Percentiles rank a stretch among this genome's conserved stretches.
These are phyloP conservation scores for Lutjanus erythropterus DNA, from an alignment of 2,113 vertebrate genomes.

Conservation along the genomic window DNA sequence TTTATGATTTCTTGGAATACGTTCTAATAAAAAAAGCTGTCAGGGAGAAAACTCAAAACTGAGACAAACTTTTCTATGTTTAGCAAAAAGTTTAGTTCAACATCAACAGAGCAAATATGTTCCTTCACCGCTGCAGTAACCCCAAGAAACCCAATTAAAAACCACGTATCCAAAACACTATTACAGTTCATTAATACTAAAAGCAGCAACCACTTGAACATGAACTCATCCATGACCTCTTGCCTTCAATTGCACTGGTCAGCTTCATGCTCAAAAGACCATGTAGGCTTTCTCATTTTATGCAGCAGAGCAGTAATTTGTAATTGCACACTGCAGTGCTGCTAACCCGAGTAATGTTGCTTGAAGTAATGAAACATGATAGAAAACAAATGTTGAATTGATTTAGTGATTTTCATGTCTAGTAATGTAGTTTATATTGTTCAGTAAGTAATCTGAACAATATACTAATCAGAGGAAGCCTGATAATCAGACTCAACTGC, in stretches of 20 bases:
- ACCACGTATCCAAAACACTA: constrained; percentile 37
- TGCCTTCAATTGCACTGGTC: constrained; percentile 28
- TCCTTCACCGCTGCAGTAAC: not conserved
- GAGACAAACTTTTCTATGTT: constrained; percentile 3
- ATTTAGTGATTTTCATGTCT: constrained; percentile 44
- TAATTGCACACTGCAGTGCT: constrained; percentile 5
- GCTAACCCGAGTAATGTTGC: constrained; percentile 7
- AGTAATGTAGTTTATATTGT: too few relatives aligned
- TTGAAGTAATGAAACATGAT: constrained; percentile 57
- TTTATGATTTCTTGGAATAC: constrained; percentile 13
- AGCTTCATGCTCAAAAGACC: constrained; percentile 46
- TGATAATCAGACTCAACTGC: constrained; percentile 13
- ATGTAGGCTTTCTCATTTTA: constrained; percentile 34
- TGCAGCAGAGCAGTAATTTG: constrained; percentile 32
- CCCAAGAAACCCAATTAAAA: constrained; percentile 32
- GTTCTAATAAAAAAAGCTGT: constrained; percentile 6
- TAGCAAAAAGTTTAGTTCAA: constrained; percentile 12
- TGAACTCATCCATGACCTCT: constrained; percentile 30
- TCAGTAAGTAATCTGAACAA: constrained; percentile 37
- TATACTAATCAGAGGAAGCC: constrained; percentile 17
- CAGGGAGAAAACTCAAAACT: constrained; percentile 1
- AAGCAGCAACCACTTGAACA: constrained; percentile 37
- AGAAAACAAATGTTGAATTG: constrained; percentile 49
- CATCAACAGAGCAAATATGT: constrained; percentile 38
- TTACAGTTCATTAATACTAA: constrained; percentile 39